Base-by-base conservation (phyloP, 2,888 invertebrate genomes). In the Microplitis manilae region DNA sequence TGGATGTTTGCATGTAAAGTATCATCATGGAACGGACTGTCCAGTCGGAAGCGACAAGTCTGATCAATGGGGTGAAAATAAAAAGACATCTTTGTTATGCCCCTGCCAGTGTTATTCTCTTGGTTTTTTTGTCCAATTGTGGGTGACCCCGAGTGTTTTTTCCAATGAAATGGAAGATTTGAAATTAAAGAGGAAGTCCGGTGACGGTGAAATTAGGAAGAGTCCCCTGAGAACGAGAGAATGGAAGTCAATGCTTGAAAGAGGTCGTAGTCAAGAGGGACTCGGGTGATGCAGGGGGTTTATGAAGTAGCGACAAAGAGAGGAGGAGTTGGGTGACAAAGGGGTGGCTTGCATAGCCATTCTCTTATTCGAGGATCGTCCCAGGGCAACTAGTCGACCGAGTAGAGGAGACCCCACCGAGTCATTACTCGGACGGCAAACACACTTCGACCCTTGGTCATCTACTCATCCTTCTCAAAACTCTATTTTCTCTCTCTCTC, bases 361-460 rank as follows among this genome's bases (percentile, higher is more conserved):
- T 90, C 88, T 87, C 87, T 82, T 68, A 81, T 79, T 78, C 67
- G 8, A 61, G 70, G 78, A 79, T 76, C 71, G 79, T 68, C 76
- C 73, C 70, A 78, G 62, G 76, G 74, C 72, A 73, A 80, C 78
- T 77, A 79, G 81, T 72, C 77, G 75, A 76, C 30, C 30, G 64
- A 75, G 65, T 70, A 71, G 75, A 75, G 78, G 81, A 85, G 86
- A 87, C 79, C 86, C 85, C 86, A 85, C 82, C 84, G 87, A 86
- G 87, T 88, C 90, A 89, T 90, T 89, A 89, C 90, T 90, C 83
- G 88, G 87, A 89, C 85, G 83, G 89, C 90, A 90, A 90, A 89
- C 89, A 90, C 87, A 88, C 89, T 89, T 88, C 85, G 88, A 86
- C 86, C 87, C 87, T 86, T 85, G 86, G 86, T 83, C 86, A 84